These are phyloP conservation scores for Gadopsis marmoratus DNA, from an alignment of 2,797 vertebrate genomes.

Conservation along the genomic window DNA sequence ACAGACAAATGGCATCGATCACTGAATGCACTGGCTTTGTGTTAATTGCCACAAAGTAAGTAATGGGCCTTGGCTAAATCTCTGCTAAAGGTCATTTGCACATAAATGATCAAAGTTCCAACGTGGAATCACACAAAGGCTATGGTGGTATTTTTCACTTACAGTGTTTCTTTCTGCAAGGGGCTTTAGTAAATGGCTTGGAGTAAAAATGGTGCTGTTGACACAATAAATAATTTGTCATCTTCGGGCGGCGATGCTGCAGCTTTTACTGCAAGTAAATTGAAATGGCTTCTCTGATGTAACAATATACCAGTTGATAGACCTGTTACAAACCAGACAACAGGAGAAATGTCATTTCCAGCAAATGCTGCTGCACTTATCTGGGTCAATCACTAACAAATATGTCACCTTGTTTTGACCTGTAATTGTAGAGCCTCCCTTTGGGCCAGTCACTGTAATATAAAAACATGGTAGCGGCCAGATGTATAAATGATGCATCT, in stretches of 20 bases:
- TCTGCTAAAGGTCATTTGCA: conserved; percentile 49
- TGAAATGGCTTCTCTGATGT: conserved; percentile 40
- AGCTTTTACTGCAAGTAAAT: conserved; percentile 42
- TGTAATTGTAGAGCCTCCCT: conserved; percentile 43
- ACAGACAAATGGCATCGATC: conserved; percentile 70
- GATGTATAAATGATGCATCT: conserved; percentile 35
- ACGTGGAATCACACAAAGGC: conserved; percentile 21
- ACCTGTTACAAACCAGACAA: conserved; percentile 42
- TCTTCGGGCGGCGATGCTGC: conserved; percentile 30
- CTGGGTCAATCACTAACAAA: conserved; percentile 54
- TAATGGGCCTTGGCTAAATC: conserved; percentile 61
- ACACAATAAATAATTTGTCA: conserved; percentile 69
- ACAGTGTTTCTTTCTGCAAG: not conserved
- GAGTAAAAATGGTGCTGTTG: conserved; percentile 46
- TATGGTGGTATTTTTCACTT: conserved; percentile 29
- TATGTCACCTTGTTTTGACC: conserved; percentile 61
- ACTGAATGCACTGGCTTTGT: conserved; percentile 54
- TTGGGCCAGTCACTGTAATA: conserved; percentile 24
- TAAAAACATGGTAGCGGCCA: conserved; percentile 22
- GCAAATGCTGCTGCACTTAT: conserved; percentile 42
- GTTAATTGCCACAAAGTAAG: conserved; percentile 61
- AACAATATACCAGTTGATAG: conserved; percentile 35
- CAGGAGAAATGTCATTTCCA: conserved; percentile 44
- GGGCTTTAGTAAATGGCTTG: conserved; percentile 28
- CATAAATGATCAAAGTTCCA: conserved; percentile 47